Evolutionary conservation across 1,140 invertebrate genomes (phyloP), one percentile per base, ranked within the genome.

Genomic region (Camponotus vicinus): DNA sequence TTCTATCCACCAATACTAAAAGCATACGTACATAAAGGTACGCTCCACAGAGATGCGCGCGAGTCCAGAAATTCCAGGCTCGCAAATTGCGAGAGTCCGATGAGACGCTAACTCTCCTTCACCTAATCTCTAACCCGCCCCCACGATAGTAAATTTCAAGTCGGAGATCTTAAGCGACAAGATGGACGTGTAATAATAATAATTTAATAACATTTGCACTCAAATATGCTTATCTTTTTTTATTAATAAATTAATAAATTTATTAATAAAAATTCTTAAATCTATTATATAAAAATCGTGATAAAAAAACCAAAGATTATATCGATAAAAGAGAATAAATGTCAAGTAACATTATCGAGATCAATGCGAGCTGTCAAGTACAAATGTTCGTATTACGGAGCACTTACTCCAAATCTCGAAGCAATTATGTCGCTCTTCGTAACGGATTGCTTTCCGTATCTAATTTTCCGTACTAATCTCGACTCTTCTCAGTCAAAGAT

Each of bases 1-100:
- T 37, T 82, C 63, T 55, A 45, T 64, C 66, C 69, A 27, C 85
- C 40, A 52, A 67, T 63, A 40, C 21, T 32, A 37, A 66, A 61
- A 63, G 49, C 63, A 37, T 70, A 86, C 61, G 61, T 52, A 52
- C 18, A 78, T 85, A 85, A 84, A 85, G 63, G 85, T 55, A 83
- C 45, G 8, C 52, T 69, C 34, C 32, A 49, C 70, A 32, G 78
- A 89, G 88, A 73, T 27, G 42, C 83, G 82, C 49, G 49, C 49
- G 15, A 52, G 45, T 75, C 79, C 86, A 80, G 89, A 90, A 88
- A 90, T 88, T 91, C 79, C 89, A 70, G 75, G 69, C 49, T 86
- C 79, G 88, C 73, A 85, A 88, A 66, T 86, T 88, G 78, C 87
- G 55, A 85, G 86, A 88, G 79, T 90, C 83, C 66, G 76, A 85